Percentiles rank a stretch among this genome's conserved stretches.
Evolutionary conservation across 2,113 vertebrate species (phyloP).

Genomic region (Hyla sarda): DNA sequence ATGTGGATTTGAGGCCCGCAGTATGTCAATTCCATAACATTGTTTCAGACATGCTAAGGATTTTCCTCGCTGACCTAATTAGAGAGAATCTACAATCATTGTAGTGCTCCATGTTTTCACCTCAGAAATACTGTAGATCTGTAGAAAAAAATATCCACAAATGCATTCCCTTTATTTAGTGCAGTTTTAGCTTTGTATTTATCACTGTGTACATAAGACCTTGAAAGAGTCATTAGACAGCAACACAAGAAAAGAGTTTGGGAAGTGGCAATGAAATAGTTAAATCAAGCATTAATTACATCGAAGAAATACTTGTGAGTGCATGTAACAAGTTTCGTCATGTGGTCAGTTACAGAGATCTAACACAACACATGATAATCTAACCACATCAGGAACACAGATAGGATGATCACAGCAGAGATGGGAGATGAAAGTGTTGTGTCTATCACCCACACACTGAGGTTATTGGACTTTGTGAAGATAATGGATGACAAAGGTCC

Average conservation of each 20-base stretch:
- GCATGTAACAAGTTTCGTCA: neutral
- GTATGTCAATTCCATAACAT: too few relatives aligned
- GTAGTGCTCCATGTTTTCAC: too few relatives aligned
- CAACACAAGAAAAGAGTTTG: neutral
- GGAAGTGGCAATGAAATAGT: neutral
- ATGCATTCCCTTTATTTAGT: too few relatives aligned
- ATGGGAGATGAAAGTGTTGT: slow-evolving; percentile 24
- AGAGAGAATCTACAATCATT: too few relatives aligned
- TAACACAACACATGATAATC: neutral
- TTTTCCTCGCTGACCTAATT: too few relatives aligned
- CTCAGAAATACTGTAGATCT: too few relatives aligned
- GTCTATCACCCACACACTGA: slow-evolving; percentile 13
- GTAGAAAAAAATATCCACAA: too few relatives aligned
- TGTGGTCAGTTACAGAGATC: slow-evolving; percentile 1
- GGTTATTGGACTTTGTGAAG: neutral
- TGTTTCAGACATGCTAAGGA: too few relatives aligned
- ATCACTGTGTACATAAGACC: neutral
- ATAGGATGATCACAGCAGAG: slow-evolving; percentile 4
- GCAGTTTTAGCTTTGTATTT: too few relatives aligned
- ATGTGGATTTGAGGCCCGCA: too few relatives aligned
- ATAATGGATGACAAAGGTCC: slow-evolving; percentile 26
- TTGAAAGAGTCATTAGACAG: neutral
- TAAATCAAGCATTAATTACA: neutral
- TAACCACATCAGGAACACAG: slow-evolving; percentile 22
- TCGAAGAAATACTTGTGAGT: neutral